phyloP scores from a whole-genome alignment of 1,140 invertebrate genomes.

The Drosophila santomea region DNA sequence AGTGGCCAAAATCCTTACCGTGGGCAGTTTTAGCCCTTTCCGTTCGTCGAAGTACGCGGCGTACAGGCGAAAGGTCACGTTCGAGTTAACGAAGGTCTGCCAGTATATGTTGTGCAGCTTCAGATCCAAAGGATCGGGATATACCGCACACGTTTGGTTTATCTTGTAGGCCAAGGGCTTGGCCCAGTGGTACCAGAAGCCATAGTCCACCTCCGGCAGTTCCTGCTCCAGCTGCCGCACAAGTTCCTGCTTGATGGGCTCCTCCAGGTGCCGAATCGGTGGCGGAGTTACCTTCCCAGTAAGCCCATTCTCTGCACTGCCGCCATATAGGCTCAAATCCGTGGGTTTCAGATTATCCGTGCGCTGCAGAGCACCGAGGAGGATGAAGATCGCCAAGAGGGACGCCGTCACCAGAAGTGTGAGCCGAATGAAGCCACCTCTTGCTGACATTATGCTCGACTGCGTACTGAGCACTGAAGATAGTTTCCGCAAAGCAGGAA shows the following conservation, averaged over 20 bases:
- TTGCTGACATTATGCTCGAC: constrained; percentile 56
- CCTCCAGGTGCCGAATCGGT: constrained; percentile 6
- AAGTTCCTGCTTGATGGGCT: constrained; percentile 49
- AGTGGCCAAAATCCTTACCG: constrained; percentile 93
- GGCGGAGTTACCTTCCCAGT: constrained; percentile 9
- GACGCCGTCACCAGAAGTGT: constrained; percentile 29
- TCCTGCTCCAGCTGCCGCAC: constrained; percentile 56
- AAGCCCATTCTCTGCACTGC: too few species aligned
- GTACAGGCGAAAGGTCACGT: constrained; percentile 94
- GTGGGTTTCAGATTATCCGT: constrained; percentile 4
- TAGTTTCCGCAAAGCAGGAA: not conserved
- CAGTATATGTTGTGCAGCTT: constrained; percentile 86
- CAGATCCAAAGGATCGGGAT: constrained; percentile 58
- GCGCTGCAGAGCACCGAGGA: constrained; percentile 35
- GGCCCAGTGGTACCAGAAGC: constrained; percentile 50
- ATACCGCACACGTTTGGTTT: constrained; percentile 41
- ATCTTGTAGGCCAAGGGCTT: constrained; percentile 34
- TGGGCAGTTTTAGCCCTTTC: constrained; percentile 87
- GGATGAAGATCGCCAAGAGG: constrained; percentile 37
- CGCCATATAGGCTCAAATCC: too few species aligned
- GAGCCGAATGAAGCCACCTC: constrained; percentile 43
- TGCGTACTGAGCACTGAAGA: constrained; percentile 14
- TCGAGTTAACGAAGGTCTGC: constrained; percentile 91
- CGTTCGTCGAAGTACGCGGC: constrained; percentile 95
- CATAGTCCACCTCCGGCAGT: constrained; percentile 68